Base-by-base conservation (phyloP, 2,113 vertebrate species). In the Datnioides undecimradiatus region DNA sequence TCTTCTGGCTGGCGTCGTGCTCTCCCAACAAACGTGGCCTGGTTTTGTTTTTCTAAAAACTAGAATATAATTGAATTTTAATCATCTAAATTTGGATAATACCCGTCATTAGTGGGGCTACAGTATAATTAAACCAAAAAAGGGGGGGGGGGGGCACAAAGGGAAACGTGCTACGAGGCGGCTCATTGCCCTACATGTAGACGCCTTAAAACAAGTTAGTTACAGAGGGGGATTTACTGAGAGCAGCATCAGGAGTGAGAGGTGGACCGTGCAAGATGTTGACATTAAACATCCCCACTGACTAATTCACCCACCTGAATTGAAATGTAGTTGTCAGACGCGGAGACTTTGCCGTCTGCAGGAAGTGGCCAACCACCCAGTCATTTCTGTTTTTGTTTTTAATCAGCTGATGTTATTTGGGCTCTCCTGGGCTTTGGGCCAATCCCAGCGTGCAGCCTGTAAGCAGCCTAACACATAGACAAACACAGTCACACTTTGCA, bases 51-150 rank as follows among this genome's bases (percentile, higher is more conserved):
- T 64, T 74, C 64, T 54, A 5, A 1, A 66, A 82, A 81, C 52
- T 67, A 57, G 76, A 64, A 81, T 48, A 16, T 83, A 78, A 87
- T 82, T 79, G 6, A 76, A 82, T 87, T 87, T 83, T 66, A 82
- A 87, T 86, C 43, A 60, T 80, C 48, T 55, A 68, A 70, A 83
- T 80, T 74, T 72, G 67, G 66, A 87, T 77, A 81, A 83, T 64
- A 64, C 48, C 25, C 51, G 13, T 88, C 79, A 86, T 90, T 88
- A 90, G 41, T 27, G n/a, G 57, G 55, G 69, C 75, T 75, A 51
- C 33, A 74, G 63, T 76, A 75, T 73, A 71, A 86, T 87, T 76
- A 64, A 29, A 66, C 27, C 41, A 54, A 79, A 80, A 79, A n/a
- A n/a, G n/a, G n/a, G n/a, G n/a, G n/a, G n/a, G n/a, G n/a, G n/a